Evolutionary conservation across 2,797 vertebrate species (phyloP), one percentile per base, ranked within the genome.

Genomic region (Tenualosa ilisha): DNA sequence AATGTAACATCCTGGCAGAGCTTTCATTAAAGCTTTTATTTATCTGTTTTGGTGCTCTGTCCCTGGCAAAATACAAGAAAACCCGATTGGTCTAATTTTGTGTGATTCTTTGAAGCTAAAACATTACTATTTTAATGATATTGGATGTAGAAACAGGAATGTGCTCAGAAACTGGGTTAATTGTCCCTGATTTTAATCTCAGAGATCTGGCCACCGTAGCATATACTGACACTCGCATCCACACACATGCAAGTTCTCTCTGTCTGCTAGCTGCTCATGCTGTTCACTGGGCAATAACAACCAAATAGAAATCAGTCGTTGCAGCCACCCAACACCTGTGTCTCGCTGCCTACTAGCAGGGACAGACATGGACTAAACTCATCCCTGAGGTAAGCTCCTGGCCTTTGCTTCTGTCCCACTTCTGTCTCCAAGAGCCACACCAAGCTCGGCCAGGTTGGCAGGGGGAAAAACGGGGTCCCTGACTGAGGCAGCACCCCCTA

Each of bases 371-470:
- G 37, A 24, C 50, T 51, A 12, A 26, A 1, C 61, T 65, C n/a
- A 26, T 26, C 24, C 61, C 24, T 2, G 24, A 59, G 85, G 85
- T 87, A 84, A 82, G 82, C 84, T 68, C n/a, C 61, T 22, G 50
- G 50, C n/a, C 0, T n/a, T 81, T 63, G 61, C 68, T 56, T 86
- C 86, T 87, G 88, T 84, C 87, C 88, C 54, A 89, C 24, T 89
- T 90, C 88, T 43, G 85, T 90, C 84, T 72, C 65, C 65, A 13
- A 20, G 79, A 61, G 9, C 81, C 83, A 84, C 83, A 68, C 59
- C 15, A 6, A 79, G 85, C 65, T 6, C 82, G 65, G 24, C 68
- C 46, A 51, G 40, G 31, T 40, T 85, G 85, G 43, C 40, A 83
- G 85, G 46, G 72, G 26, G 82, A 86, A 85, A 89, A 87, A 86